Conservation (phyloP, 2,113 vertebrate genomes). For the Peucedramus taeniatus region DNA sequence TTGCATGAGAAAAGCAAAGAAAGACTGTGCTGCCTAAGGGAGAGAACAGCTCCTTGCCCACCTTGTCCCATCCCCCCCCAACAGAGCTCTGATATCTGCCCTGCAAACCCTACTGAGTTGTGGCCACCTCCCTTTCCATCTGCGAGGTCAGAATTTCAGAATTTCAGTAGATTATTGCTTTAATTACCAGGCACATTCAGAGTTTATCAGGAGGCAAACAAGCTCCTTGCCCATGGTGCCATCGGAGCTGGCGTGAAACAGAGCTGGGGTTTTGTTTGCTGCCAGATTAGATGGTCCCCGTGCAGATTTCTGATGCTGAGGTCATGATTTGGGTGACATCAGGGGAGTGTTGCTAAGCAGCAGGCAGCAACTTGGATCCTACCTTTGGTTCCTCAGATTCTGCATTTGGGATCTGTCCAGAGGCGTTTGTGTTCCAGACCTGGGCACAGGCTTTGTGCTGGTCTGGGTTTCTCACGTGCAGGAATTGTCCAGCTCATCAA, state of each 20-base stretch:
- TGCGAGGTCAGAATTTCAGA: not conserved
- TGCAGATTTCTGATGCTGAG: not conserved
- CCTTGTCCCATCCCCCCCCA: not conserved
- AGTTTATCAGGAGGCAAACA: not conserved
- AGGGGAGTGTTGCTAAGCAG: not conserved
- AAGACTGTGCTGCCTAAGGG: not conserved
- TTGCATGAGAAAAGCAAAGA: not conserved
- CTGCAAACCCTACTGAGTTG: not conserved
- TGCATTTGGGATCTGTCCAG: not conserved
- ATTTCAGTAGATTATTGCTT: not conserved
- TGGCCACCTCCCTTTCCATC: not conserved
- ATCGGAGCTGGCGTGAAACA: not conserved
- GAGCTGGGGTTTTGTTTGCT: not conserved
- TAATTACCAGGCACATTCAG: not conserved
- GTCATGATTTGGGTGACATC: not conserved
- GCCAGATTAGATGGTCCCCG: not conserved
- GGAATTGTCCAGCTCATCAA: not conserved
- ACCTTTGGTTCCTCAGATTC: not conserved
- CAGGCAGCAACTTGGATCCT: not conserved
- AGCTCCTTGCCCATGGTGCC: not conserved
- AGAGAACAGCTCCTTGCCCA: not conserved
- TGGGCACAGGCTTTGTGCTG: fast-evolving
- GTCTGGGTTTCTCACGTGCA: not conserved
- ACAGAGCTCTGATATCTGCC: not conserved
- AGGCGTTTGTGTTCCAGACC: fast-evolving